phyloP scores from a whole-genome alignment of 2,113 vertebrate species.

The Microcebus lehilahytsara region DNA sequence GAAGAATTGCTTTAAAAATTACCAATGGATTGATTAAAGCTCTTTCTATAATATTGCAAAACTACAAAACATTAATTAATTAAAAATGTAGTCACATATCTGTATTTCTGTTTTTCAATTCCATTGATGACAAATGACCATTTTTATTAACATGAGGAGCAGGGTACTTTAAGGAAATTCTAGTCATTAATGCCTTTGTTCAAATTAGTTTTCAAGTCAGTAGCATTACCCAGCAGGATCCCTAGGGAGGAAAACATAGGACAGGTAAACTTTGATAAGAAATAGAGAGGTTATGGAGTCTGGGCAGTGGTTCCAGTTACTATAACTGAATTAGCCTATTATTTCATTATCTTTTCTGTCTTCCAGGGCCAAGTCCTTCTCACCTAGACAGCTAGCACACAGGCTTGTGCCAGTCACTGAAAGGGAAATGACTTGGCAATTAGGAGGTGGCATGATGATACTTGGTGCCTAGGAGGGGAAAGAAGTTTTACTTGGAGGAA shows the following conservation, averaged over 20 bases:
- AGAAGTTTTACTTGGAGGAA: background rate
- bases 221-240: background rate
- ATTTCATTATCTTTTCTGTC: conserved; percentile 11
- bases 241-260: background rate
- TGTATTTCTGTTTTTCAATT: conserved; percentile 17
- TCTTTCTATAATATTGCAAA: background rate
- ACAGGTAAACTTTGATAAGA: background rate
- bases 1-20: background rate
- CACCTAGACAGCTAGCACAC: background rate
- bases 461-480: background rate
- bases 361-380: background rate
- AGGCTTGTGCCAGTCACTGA: background rate
- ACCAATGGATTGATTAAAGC: background rate
- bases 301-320: background rate
- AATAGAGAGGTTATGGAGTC: background rate
- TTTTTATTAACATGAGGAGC: background rate
- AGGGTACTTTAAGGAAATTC: background rate
- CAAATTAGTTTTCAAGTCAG: background rate
- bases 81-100: background rate
- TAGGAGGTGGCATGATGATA: background rate
- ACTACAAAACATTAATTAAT: background rate
- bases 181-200: background rate
- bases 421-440: background rate
- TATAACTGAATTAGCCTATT: background rate
- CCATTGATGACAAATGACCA: background rate